Conservation (phyloP, 2,797 vertebrate genomes). For the Sebastes oblongus region DNA sequence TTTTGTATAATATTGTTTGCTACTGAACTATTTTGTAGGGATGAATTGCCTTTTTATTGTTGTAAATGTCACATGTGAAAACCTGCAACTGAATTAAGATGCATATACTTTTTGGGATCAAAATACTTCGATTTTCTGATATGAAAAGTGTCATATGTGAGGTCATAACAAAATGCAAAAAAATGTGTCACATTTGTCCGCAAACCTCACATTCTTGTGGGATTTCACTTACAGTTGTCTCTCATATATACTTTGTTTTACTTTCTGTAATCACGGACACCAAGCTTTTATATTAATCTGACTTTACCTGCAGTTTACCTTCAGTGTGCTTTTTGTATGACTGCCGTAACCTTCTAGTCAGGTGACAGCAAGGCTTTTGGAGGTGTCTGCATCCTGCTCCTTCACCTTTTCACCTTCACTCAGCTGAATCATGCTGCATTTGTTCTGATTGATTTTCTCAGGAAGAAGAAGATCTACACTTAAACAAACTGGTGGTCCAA, state of each 20-base stretch:
- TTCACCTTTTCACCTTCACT: conserved; percentile 10
- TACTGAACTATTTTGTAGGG: background rate
- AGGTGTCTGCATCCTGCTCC: background rate
- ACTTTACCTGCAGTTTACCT: background rate
- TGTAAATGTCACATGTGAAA: background rate
- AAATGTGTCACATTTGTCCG: background rate
- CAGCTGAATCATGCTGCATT: background rate
- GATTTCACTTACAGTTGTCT: background rate
- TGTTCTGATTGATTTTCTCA: background rate
- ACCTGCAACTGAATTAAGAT: background rate
- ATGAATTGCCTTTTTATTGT: background rate
- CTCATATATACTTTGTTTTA: background rate
- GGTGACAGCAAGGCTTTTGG: background rate
- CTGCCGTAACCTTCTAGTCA: background rate
- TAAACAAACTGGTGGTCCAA: background rate
- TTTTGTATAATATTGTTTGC: too few relatives aligned
- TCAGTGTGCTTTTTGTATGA: background rate
- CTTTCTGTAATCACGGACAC: background rate
- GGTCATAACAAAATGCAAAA: background rate
- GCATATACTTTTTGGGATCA: background rate
- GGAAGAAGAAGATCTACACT: background rate
- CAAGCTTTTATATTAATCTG: background rate
- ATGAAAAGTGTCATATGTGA: background rate
- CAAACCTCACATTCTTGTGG: background rate
- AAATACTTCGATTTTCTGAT: background rate